These are phyloP conservation scores for Diadophis punctatus DNA, from an alignment of 2,113 vertebrate species.

Conservation along the genomic window DNA sequence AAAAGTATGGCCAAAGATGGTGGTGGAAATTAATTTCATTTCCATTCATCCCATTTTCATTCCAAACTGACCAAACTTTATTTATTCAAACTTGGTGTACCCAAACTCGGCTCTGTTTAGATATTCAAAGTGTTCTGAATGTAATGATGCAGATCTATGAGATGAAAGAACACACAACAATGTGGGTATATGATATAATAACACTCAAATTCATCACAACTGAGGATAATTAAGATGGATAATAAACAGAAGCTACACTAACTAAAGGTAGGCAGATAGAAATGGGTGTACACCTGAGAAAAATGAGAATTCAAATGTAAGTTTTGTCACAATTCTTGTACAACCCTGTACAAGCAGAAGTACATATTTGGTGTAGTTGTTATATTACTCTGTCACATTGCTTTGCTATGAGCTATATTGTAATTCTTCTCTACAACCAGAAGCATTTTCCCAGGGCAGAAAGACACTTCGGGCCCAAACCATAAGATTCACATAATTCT, in stretches of 20 bases:
- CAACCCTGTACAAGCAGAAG: not conserved
- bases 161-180: not conserved
- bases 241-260: not conserved
- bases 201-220: not conserved
- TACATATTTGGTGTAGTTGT: not conserved
- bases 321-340: not conserved
- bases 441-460: not conserved
- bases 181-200: not conserved
- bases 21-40: not conserved
- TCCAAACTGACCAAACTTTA: not conserved
- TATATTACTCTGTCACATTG: not conserved
- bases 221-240: not conserved
- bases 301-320: not conserved
- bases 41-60: not conserved
- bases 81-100: not conserved
- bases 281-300: not conserved
- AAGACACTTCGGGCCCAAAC: not conserved
- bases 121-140: not conserved
- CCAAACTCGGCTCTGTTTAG: not conserved
- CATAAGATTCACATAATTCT: not conserved
- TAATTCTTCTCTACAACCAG: not conserved
- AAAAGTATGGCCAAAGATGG: not conserved
- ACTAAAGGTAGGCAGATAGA: not conserved
- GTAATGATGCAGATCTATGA: not conserved
- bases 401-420: not conserved